phyloP scores from a whole-genome alignment of 2,113 vertebrate species.

The Onychostoma macrolepis region DNA sequence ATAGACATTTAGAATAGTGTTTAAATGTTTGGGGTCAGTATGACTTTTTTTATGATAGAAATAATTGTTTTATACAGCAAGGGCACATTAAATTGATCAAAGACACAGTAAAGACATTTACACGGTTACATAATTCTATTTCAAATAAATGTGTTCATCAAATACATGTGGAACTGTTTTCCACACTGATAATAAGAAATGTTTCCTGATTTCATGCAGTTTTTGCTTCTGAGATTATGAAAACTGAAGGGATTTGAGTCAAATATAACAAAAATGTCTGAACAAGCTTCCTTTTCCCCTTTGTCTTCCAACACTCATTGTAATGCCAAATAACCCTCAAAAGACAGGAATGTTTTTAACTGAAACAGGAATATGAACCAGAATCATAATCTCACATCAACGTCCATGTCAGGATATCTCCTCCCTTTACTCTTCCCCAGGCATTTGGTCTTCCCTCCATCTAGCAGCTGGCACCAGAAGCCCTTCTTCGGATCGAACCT shows the following conservation, averaged over 20 bases:
- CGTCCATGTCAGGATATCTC: conserved; percentile 89
- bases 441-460: conserved; percentile 90
- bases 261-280: not conserved
- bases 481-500: conserved; percentile 92
- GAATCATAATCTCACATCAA: conserved; percentile 76
- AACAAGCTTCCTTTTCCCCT: not conserved
- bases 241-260: not conserved
- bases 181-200: no score
- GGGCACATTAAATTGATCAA: no score
- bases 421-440: conserved; percentile 90
- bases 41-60: no score
- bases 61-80: no score
- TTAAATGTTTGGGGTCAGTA: no score
- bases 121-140: no score
- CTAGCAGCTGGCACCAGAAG: conserved; percentile 90
- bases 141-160: no score
- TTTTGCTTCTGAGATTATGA: not conserved
- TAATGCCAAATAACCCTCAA: not conserved
- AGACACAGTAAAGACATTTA: no score
- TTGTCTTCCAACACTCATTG: not conserved
- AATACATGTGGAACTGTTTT: no score
- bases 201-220: not conserved
- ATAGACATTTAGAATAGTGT: no score
- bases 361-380: not conserved
- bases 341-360: not conserved